Percentiles rank a stretch among this genome's conserved stretches.
Conservation (phyloP, 2,113 vertebrate genomes). For the Grammomys surdaster region DNA sequence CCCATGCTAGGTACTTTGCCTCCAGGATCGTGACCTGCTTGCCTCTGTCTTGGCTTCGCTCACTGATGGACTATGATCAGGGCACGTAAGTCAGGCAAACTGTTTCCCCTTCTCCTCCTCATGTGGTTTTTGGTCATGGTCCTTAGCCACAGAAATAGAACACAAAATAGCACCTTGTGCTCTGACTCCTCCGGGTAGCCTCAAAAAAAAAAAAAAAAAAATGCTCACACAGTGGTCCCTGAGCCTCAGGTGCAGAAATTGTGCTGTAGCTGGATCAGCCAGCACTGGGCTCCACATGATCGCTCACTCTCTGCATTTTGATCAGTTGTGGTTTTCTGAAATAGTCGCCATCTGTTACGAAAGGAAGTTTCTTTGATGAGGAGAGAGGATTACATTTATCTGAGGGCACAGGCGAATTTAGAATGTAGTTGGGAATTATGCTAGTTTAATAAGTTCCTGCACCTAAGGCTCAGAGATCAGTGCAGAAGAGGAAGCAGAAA, state of each 20-base stretch:
- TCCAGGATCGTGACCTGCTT: background rate
- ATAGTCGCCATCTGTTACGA: background rate
- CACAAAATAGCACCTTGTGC: background rate
- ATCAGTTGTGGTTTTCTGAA: background rate
- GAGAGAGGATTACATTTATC: background rate
- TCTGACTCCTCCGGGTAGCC: background rate
- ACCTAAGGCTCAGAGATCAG: background rate
- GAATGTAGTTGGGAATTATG: background rate
- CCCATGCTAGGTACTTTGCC: constrained; percentile 72
- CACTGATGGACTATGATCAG: background rate
- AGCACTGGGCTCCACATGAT: background rate
- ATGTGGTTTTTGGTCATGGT: background rate
- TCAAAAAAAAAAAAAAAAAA: background rate
- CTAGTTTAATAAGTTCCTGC: background rate
- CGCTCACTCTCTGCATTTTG: background rate
- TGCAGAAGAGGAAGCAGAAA: background rate
- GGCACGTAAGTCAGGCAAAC: background rate
- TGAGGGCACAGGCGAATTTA: background rate
- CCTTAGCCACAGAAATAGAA: background rate
- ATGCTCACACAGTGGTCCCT: accelerated
- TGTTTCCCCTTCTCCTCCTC: background rate
- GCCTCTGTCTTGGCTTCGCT: background rate
- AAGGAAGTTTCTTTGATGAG: background rate
- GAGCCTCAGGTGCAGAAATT: background rate
- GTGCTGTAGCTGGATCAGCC: background rate